These are phyloP conservation scores for Sebastiscus tertius DNA, from an alignment of 2,797 vertebrate genomes.

Conservation along the genomic window DNA sequence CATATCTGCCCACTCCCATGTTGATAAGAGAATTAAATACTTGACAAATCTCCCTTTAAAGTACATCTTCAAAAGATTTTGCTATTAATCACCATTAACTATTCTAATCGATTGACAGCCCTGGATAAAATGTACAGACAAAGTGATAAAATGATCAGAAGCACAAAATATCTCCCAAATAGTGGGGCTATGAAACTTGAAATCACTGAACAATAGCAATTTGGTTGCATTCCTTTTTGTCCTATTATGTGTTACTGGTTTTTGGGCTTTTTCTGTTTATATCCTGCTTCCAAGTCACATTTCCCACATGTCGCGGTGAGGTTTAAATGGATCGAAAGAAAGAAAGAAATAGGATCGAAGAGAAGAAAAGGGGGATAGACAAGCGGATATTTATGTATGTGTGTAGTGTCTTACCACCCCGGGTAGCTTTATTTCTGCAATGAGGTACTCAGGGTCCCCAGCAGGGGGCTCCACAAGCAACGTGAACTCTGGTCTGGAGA, in stretches of 20 bases:
- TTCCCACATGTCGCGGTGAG: neutral
- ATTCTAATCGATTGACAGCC: neutral
- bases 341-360: neutral
- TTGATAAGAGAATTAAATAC: too few species aligned
- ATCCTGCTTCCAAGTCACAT: neutral
- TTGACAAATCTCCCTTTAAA: too few species aligned
- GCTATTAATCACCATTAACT: too few species aligned
- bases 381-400: neutral
- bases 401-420: constrained; percentile 83
- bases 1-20: rapidly evolving
- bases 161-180: neutral
- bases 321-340: neutral
- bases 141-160: neutral
- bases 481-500: constrained; percentile 77
- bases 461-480: constrained; percentile 81
- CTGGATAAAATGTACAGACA: neutral
- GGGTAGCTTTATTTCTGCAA: constrained; percentile 88
- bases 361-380: too few species aligned
- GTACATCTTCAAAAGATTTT: too few species aligned
- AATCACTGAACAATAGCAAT: neutral
- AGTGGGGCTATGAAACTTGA: neutral
- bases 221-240: neutral
- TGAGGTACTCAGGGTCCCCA: constrained; percentile 83
- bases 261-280: neutral
- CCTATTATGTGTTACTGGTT: neutral